Percentiles rank a stretch among this genome's conserved stretches.
These are phyloP conservation scores for Furcula furcula DNA, from an alignment of 2,888 invertebrate genomes.

Conservation along the genomic window DNA sequence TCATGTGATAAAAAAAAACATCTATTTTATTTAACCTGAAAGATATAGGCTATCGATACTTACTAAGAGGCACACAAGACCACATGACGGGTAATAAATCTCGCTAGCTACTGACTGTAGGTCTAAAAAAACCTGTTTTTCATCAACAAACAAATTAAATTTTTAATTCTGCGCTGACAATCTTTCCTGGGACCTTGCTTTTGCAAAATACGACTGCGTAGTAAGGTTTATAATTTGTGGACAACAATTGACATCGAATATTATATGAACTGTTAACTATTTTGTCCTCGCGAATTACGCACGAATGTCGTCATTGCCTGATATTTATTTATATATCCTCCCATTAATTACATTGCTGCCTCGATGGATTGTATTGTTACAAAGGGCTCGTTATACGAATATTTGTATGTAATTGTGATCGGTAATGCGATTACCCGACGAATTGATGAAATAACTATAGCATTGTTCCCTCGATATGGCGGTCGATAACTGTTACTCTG, in stretches of 20 bases:
- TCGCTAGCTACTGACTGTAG: no score
- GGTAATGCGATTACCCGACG: conserved; percentile 30
- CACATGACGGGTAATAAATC: no score
- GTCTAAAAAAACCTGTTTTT: no score
- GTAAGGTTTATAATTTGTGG: no score
- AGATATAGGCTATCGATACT: no score
- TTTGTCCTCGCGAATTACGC: conserved; percentile 6
- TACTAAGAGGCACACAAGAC: no score
- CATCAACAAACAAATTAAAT: no score
- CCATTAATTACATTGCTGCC: conserved; percentile 29
- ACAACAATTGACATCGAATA: neutral
- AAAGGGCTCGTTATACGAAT: conserved; percentile 39
- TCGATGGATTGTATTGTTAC: conserved; percentile 20
- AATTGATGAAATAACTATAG: conserved; percentile 9
- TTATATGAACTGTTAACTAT: neutral
- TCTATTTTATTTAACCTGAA: no score
- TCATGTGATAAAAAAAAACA: no score
- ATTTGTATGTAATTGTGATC: conserved; percentile 26
- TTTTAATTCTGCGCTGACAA: no score
- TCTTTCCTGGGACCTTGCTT: no score
- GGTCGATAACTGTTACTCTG: neutral
- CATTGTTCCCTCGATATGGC: neutral
- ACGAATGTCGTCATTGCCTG: conserved; percentile 18
- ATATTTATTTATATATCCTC: conserved; percentile 19
- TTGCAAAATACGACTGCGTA: no score